Evolutionary conservation across 2,888 invertebrate species (phyloP), one percentile per base, ranked within the genome.

Genomic region (Cyaniris semiargus): DNA sequence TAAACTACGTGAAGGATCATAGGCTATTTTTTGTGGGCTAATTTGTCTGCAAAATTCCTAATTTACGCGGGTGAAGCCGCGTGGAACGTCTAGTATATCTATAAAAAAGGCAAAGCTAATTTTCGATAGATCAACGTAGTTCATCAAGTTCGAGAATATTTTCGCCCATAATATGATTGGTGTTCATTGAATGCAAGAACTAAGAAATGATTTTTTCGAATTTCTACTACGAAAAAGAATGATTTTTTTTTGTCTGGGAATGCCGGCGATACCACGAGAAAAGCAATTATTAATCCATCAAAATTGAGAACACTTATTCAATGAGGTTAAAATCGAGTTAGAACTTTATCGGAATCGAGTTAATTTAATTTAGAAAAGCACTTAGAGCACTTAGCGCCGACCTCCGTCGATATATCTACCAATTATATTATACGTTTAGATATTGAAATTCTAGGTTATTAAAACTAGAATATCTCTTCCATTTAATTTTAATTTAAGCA

Each of bases 341-440:
- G 13, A 60, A 3, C 23, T 66, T 13, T 23, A 23, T 23, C 60
- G 60, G 27, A 13, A 6, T 66, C 23, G 15, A 27, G 18, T 66
- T 66, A 66, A 27, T 31, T 31, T 66, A 66, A 66, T 66, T 66
- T 27, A 27, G 27, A 66, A 66, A 66, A 66, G 27, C 66, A 66
- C 66, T 66, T 66, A 66, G 13, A 66, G 27, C 66, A 66, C 66
- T 66, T 66, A 15, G 27, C 27, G 27, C 15, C 27, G 66, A 31
- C 27, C 66, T 66, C 66, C 15, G 27, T 66, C 21, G 27, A 66
- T 6, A 3, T 44, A 66, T 27, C 15, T 18, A 15, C 1, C 27
- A 15, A n/a, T 58, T 58, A 66, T 18, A 66, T 18, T 31, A 18
- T 31, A 27, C 27, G 6, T 6, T 18, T 18, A 53, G 53, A 48